Conservation (phyloP, 92 coral and sea anemone species). For the Porites evermanni region DNA sequence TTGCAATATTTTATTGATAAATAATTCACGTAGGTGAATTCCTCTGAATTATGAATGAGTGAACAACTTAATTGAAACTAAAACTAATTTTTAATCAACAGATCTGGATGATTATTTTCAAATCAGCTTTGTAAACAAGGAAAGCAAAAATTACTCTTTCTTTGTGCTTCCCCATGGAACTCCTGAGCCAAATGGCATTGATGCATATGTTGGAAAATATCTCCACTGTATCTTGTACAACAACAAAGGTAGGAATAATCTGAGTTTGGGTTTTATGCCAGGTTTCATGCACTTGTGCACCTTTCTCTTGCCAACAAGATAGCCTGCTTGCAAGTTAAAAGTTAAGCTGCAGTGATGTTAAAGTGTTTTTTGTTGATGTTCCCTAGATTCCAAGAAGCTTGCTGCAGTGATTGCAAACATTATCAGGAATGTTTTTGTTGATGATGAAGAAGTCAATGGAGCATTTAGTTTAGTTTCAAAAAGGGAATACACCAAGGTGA, state of each 20-base stretch:
- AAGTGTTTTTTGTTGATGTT: too few species aligned
- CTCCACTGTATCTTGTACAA: constrained; percentile 27
- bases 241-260: constrained; percentile 16
- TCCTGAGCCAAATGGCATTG: constrained; percentile 8
- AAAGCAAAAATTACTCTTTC: constrained; percentile 15
- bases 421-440: constrained; percentile 65
- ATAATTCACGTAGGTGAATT: too few species aligned
- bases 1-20: background rate
- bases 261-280: too few species aligned
- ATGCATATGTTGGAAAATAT: constrained; percentile 33
- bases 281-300: background rate
- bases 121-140: background rate
- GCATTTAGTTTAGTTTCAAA: constrained; percentile 69
- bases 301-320: background rate
- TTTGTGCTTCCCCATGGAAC: constrained; percentile 35
- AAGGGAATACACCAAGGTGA: constrained; percentile 61
- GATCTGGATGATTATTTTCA: constrained; percentile 45
- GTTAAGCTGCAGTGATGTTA: background rate
- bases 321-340: background rate
- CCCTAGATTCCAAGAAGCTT: constrained; percentile 62
- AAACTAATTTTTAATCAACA: background rate
- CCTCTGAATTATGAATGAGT: background rate
- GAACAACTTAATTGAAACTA: too few species aligned
- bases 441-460: constrained; percentile 57
- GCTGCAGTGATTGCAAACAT: constrained; percentile 52